phyloP scores from a whole-genome alignment of 2,888 invertebrate genomes.

The Pediacus dermestoides region DNA sequence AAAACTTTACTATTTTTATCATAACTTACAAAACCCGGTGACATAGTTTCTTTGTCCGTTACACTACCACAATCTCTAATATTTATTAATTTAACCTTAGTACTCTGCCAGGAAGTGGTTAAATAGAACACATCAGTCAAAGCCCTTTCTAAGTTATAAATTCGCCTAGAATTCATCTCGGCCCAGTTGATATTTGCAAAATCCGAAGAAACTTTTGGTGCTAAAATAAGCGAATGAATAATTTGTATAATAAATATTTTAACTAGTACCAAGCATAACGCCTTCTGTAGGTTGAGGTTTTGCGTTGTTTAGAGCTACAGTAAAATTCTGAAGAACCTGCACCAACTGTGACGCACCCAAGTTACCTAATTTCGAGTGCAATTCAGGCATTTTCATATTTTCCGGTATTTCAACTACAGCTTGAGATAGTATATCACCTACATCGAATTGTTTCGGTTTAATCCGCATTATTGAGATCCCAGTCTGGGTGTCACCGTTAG shows the following conservation, averaged over 20 bases:
- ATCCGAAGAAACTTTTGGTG: slow-evolving; percentile 66
- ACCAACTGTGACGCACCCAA: slow-evolving; percentile 67
- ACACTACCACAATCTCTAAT: slow-evolving; percentile 30
- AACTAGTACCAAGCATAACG: slow-evolving; percentile 65
- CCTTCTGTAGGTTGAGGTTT: slow-evolving; percentile 59
- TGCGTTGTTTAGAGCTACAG: slow-evolving; percentile 56
- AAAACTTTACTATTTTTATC: slow-evolving; percentile 57
- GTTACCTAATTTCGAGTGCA: slow-evolving; percentile 62
- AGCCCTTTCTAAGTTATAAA: slow-evolving; percentile 71
- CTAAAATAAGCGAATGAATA: slow-evolving; percentile 52
- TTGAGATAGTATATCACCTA: slow-evolving; percentile 68
- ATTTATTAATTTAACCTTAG: slow-evolving; percentile 62
- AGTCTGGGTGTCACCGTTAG: slow-evolving; percentile 75
- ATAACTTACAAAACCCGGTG: slow-evolving; percentile 61
- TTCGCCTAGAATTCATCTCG: slow-evolving; percentile 57
- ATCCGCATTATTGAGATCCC: slow-evolving; percentile 89
- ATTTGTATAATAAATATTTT: not conserved
- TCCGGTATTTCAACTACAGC: slow-evolving; percentile 54
- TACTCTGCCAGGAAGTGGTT: slow-evolving; percentile 58
- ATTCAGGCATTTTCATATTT: slow-evolving; percentile 61
- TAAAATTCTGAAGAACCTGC: slow-evolving; percentile 59
- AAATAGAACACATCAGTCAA: slow-evolving; percentile 62
- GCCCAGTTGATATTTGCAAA: slow-evolving; percentile 66
- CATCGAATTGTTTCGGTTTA: slow-evolving; percentile 75
- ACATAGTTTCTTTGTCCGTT: slow-evolving; percentile 11